Conservation (phyloP, 2,113 vertebrate species). For the Tachysurus vachellii region DNA sequence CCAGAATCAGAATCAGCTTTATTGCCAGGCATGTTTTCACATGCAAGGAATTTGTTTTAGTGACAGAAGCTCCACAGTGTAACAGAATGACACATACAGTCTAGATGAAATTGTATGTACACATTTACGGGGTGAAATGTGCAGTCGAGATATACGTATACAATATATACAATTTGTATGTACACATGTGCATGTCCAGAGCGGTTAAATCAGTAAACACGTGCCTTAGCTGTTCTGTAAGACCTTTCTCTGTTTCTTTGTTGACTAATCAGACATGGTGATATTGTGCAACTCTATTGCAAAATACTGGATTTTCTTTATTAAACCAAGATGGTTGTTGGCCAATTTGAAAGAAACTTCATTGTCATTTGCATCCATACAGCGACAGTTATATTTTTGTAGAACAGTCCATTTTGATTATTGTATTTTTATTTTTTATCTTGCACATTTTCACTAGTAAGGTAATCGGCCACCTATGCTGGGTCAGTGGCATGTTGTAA, state of each 20-base stretch:
- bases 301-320: slow-evolving; percentile 19
- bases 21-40: no score
- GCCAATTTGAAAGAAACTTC: neutral
- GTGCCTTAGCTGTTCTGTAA: neutral
- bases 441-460: neutral
- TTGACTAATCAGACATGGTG: neutral
- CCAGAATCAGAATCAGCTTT: no score
- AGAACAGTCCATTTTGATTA: neutral
- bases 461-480: neutral
- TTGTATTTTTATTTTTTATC: neutral
- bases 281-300: slow-evolving; percentile 12
- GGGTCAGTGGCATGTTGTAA: neutral
- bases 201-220: no score
- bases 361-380: neutral
- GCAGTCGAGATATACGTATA: no score
- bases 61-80: no score
- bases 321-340: neutral
- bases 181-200: no score
- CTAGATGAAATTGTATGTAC: no score
- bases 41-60: no score
- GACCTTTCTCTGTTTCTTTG: neutral
- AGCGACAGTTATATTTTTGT: neutral
- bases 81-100: no score
- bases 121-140: no score
- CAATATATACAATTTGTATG: no score